Percentiles rank a stretch among this genome's conserved stretches.
These are phyloP conservation scores for Centrocercus urophasianus DNA, from an alignment of 2,113 vertebrate species.

Conservation along the genomic window DNA sequence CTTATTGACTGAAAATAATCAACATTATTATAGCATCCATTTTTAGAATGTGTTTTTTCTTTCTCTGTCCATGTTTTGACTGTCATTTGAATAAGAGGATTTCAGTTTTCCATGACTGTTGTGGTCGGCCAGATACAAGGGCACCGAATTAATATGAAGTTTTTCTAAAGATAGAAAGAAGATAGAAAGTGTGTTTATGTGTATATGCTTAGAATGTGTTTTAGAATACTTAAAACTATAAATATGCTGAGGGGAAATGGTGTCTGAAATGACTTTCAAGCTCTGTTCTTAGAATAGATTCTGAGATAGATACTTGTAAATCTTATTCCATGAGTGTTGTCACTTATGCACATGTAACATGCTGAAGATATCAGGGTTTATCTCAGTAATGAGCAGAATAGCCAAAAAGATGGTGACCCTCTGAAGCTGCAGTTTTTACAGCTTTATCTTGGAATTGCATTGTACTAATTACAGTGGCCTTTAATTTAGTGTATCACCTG, in stretches of 20 bases:
- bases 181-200: neutral
- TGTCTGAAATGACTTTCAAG: conserved; percentile 17
- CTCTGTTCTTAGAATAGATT: neutral
- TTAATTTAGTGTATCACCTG: neutral
- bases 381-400: conserved; percentile 21
- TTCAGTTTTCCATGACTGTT: neutral
- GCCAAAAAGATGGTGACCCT: conserved; percentile 15
- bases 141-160: neutral
- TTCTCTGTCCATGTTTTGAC: neutral
- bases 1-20: conserved; percentile 11
- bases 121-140: neutral
- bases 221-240: neutral
- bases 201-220: neutral
- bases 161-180: conserved; percentile 13
- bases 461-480: conserved; percentile 14
- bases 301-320: neutral
- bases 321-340: neutral
- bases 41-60: neutral
- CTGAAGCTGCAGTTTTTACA: neutral
- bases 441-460: neutral
- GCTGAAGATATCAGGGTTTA: neutral
- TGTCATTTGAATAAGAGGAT: neutral
- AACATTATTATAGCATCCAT: neutral
- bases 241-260: neutral
- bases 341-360: neutral